Percentiles rank a stretch among this genome's conserved stretches.
Conservation (phyloP, 2,797 vertebrate species). For the Aeoliscus strigatus region DNA sequence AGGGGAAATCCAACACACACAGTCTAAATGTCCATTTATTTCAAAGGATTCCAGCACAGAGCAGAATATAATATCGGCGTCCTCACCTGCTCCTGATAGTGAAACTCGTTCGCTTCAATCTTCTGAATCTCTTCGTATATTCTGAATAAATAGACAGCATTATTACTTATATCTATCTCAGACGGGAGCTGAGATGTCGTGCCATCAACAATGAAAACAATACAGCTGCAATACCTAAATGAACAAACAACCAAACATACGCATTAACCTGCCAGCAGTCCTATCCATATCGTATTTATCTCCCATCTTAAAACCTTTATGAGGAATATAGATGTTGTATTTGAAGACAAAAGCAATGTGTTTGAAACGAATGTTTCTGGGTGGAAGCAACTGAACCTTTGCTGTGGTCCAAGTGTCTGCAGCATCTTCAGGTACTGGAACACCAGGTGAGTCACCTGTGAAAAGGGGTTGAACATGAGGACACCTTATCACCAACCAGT, state of each 20-base stretch:
- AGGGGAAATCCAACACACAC: no score
- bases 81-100: constrained; percentile 91
- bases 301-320: neutral
- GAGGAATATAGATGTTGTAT: constrained; percentile 3
- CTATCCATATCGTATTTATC: neutral
- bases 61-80: neutral
- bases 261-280: constrained; percentile 9
- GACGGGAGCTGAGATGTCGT: constrained; percentile 7
- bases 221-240: constrained; percentile 8
- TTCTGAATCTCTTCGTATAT: constrained; percentile 96
- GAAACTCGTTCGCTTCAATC: constrained; percentile 95
- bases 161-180: constrained; percentile 10
- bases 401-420: constrained; percentile 85
- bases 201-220: constrained; percentile 12
- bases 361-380: neutral
- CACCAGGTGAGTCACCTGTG: constrained; percentile 88
- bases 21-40: no score
- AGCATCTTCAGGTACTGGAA: constrained; percentile 98
- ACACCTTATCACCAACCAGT: no score
- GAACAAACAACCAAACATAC: constrained; percentile 2
- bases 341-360: neutral
- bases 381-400: constrained; percentile 72
- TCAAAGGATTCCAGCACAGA: neutral
- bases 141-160: constrained; percentile 59
- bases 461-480: constrained; percentile 5